These are phyloP conservation scores for Nezara viridula DNA, from an alignment of 2,888 invertebrate genomes.

Conservation along the genomic window DNA sequence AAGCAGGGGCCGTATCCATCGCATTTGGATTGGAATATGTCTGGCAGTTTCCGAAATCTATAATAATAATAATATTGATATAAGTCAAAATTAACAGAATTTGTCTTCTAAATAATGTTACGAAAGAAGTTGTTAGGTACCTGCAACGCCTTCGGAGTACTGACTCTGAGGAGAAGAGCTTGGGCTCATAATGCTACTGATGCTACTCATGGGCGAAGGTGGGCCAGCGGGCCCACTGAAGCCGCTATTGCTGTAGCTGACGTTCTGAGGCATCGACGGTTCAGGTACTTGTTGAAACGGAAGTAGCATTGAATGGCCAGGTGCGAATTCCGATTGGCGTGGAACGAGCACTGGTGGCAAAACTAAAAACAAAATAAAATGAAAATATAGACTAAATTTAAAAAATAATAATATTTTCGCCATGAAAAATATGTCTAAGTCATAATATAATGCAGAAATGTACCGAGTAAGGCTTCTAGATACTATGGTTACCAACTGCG, in stretches of 20 bases:
- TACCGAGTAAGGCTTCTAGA: too few species aligned
- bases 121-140: conserved; percentile 64
- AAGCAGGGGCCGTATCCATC: conserved; percentile 74
- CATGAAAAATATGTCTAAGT: too few species aligned
- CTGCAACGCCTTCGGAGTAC: conserved; percentile 81
- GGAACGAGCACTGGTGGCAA: conserved; percentile 98
- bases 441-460: too few species aligned
- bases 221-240: conserved; percentile 78
- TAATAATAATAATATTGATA: not conserved
- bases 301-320: conserved; percentile 84
- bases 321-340: conserved; percentile 95
- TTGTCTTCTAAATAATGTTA: not conserved
- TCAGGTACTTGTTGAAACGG: conserved; percentile 86
- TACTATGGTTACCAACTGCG: too few species aligned
- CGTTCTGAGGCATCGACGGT: conserved; percentile 95
- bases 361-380: conserved; percentile 71
- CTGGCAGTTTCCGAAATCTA: not conserved
- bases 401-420: too few species aligned
- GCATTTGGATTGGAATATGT: conserved; percentile 64
- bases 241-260: conserved; percentile 86
- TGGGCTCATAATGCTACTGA: conserved; percentile 68
- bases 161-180: conserved; percentile 74
- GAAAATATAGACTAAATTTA: not conserved
- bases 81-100: not conserved
- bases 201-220: conserved; percentile 73